Evolutionary conservation across 2,797 vertebrate species (phyloP).

Genomic region (Carcharodon carcharias): DNA sequence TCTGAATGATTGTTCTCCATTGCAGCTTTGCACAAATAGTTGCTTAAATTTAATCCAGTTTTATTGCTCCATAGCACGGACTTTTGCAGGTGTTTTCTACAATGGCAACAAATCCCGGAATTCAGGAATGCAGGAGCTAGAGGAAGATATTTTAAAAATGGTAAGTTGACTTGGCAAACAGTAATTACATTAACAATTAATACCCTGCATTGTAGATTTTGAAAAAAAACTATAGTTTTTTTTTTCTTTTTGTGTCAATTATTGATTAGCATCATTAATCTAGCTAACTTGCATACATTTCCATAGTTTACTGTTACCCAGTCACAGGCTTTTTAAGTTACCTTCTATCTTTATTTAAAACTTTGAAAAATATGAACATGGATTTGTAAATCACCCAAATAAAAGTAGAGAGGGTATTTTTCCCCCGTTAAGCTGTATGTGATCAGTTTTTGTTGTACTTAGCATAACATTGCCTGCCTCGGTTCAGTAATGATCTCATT

Average conservation of each 20-base stretch:
- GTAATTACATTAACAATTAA: neutral
- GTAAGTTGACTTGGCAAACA: slow-evolving; percentile 58
- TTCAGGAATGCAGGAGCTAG: slow-evolving; percentile 57
- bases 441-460: neutral
- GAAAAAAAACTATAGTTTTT: neutral
- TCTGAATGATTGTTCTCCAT: neutral
- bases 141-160: slow-evolving; percentile 70
- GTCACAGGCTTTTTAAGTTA: neutral
- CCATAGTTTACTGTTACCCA: neutral
- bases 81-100: slow-evolving; percentile 72
- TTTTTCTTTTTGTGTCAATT: neutral
- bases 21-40: neutral
- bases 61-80: slow-evolving; percentile 64
- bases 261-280: neutral
- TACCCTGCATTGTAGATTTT: neutral
- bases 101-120: slow-evolving; percentile 57
- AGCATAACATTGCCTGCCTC: neutral
- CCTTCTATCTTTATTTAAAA: neutral
- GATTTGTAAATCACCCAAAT: neutral
- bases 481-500: neutral
- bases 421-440: neutral
- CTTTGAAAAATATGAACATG: neutral
- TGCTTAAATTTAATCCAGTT: neutral
- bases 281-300: neutral
- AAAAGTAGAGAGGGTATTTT: neutral